Base-by-base conservation (phyloP, 2,797 vertebrate genomes). In the Bufotes viridis region DNA sequence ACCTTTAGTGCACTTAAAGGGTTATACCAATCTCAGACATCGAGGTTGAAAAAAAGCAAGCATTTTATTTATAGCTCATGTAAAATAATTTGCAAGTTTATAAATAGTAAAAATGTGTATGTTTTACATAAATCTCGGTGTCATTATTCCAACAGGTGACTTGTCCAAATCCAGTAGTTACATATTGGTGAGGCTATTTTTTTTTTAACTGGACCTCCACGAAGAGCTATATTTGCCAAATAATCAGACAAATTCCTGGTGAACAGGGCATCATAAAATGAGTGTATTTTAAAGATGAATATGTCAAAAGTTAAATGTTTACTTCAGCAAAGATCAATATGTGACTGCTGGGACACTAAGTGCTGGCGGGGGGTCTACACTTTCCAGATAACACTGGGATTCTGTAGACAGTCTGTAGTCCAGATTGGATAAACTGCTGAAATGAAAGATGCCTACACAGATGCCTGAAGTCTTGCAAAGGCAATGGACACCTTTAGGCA, bases 151-250 rank as follows among this genome's bases (percentile, higher is more conserved):
- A 6, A 20, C 57, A 60, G 20, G 58, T 63, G 18, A 49, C 58
- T 81, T 81, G 79, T 58, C 29, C 18, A 29, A 79, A 15, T 79
- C 76, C 58, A 63, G 18, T 29, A 63, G 29, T 63, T 63, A 58
- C n/a, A 79, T 7, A 18, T 34, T 61, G 29, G 26, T 42, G 34
- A 60, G 18, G 26, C n/a, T 79, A 60, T 63, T 20, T 22, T 34
- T 61, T 80, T 79, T 80, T 20, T 20, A 81, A 18, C 79, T 63
- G 79, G 79, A 81, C 79, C 79, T 81, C 79, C 79, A 22, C 42
- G 60, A 49, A 81, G 79, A 63, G 79, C 60, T 81, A 42, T 63
- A 63, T 63, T 34, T 81, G 79, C 58, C 79, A 81, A 65, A 82
- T 87, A 55, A 82, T 53, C 81, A 26, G 20, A 53, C 42, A 67